Evolutionary conservation across 2,113 vertebrate species (phyloP).

Genomic region (Cyrtonyx montezumae): DNA sequence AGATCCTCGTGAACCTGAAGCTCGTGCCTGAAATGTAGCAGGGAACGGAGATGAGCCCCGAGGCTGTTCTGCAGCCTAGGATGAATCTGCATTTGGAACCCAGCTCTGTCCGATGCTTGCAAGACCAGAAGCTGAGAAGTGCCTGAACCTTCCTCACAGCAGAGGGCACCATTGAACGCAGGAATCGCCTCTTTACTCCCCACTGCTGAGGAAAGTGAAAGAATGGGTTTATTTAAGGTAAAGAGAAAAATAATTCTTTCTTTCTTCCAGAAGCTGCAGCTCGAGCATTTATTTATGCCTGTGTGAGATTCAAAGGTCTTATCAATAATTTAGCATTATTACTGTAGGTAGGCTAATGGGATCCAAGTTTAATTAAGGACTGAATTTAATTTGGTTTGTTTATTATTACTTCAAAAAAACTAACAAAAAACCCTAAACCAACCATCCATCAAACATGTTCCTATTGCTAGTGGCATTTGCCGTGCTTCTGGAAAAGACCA

Average conservation of each 20-base stretch:
- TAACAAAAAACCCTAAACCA: not conserved
- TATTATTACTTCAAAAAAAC: not conserved
- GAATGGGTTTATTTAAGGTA: not conserved
- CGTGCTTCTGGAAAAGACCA: not conserved
- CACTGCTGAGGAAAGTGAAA: not conserved
- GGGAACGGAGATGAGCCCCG: not conserved
- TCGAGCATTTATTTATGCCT: not conserved
- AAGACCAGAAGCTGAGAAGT: fast-evolving
- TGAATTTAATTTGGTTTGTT: not conserved
- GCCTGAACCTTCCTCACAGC: not conserved
- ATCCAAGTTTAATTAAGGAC: conserved; percentile 15
- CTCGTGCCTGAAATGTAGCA: not conserved
- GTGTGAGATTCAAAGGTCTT: not conserved
- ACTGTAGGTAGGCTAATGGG: not conserved
- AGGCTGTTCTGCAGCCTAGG: fast-evolving
- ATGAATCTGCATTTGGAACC: fast-evolving
- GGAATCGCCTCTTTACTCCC: not conserved
- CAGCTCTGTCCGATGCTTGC: fast-evolving
- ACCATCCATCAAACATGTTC: not conserved
- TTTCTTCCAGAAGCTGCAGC: not conserved
- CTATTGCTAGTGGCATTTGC: not conserved
- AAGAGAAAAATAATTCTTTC: not conserved
- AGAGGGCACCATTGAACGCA: not conserved
- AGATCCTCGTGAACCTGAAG: not conserved
- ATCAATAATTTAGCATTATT: not conserved